A percentile compares a stretch with the other conserved stretches of the same genome.
Conservation (phyloP, 2,797 vertebrate species). For the Simalia tracyae region DNA sequence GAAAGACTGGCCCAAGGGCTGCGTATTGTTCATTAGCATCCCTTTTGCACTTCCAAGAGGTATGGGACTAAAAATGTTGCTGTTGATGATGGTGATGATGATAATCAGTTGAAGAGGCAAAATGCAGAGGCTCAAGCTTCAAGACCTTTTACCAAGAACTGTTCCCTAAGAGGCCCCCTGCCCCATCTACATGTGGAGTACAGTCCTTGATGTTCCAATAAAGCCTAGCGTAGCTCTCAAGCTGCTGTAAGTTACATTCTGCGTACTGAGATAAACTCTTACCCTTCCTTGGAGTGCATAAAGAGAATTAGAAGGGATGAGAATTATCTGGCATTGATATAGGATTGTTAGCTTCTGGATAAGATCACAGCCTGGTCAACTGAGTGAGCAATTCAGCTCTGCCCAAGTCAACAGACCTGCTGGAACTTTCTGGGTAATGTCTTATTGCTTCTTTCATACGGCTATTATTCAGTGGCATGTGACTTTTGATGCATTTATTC, state of each 20-base stretch:
- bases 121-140: not conserved
- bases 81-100: not conserved
- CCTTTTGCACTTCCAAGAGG: not conserved
- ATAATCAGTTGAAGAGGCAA: not conserved
- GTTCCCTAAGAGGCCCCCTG: not conserved
- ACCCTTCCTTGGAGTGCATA: not conserved
- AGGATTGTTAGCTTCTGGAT: not conserved
- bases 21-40: not conserved
- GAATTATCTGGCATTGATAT: not conserved
- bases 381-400: not conserved
- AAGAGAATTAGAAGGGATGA: rapidly evolving
- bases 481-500: not conserved
- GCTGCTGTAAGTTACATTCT: not conserved
- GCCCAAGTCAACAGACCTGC: not conserved
- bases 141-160: not conserved
- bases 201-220: not conserved
- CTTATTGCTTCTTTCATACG: no score
- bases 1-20: not conserved
- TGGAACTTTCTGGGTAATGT: not conserved
- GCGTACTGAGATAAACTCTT: not conserved
- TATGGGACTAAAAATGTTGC: not conserved
- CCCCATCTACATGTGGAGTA: not conserved
- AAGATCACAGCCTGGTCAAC: not conserved
- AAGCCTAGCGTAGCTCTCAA: not conserved
- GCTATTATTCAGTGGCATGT: not conserved